Base-by-base conservation (phyloP, 2,888 invertebrate genomes). In the Ephialtes manifestator region DNA sequence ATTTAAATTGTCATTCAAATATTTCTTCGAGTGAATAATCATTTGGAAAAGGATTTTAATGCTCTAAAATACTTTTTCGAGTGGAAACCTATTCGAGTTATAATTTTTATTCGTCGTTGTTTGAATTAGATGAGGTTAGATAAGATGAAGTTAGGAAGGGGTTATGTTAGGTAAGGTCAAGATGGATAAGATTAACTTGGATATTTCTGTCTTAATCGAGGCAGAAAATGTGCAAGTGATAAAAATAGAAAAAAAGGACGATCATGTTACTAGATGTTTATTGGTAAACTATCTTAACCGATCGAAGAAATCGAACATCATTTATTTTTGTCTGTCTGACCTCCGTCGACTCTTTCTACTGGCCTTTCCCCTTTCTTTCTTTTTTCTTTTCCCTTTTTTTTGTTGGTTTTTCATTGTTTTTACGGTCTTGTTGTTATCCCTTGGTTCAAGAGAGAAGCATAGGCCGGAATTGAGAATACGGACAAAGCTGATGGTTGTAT, bases 261-360 rank as follows among this genome's bases (percentile, higher is more conserved):
- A 18, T 51, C 18, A 51, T 4, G 51, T 51, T 51, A n/a, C 51
- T 51, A 20, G 20, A 11, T 58, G 55, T 58, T 58, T 58, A 24
- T 58, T 58, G 28, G 55, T 58, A 10, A 51, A 51, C n/a, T n/a
- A 18, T n/a, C 51, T 63, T 58, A 75, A 39, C 46, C 48, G 46
- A 67, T 67, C 67, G 10, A 28, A 55, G n/a, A 13, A 10, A 72
- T 72, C 39, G 43, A 35, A 43, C 13, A 39, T 10, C 39, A 39
- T 77, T 13, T 67, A 77, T 68, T 78, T 43, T 78, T 77, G 82
- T 71, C 76, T 65, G 31, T 70, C 63, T 78, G 71, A 58, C 46
- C 15, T 74, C 68, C 43, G 15, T 53, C 60, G 79, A 84, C 71
- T 83, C 63, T 79, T 76, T 74, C 84, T 20, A 20, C 43, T 24